A percentile compares a stretch with the other conserved stretches of the same genome.
Evolutionary conservation across 1,140 invertebrate genomes (phyloP).

Genomic region (Grapholita molesta): DNA sequence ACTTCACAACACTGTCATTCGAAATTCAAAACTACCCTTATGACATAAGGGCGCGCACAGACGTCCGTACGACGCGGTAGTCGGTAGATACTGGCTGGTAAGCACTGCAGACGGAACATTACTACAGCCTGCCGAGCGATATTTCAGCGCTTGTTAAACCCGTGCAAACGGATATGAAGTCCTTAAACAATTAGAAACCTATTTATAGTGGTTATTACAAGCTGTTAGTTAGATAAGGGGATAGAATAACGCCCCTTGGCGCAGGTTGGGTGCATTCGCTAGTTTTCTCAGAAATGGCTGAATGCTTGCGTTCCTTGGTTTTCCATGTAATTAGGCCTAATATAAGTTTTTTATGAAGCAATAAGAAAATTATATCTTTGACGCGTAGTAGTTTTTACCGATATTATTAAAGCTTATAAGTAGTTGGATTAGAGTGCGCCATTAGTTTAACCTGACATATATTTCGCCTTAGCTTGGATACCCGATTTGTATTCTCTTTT

Average conservation of each 20-base stretch:
- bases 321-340: background rate
- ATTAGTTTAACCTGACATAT: no score
- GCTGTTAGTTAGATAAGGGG: background rate
- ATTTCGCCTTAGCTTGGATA: no score
- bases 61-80: background rate
- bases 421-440: no score
- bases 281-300: background rate
- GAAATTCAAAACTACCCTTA: background rate
- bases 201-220: background rate
- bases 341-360: no score
- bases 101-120: background rate
- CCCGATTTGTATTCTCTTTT: no score
- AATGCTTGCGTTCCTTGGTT: background rate
- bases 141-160: background rate
- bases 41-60: background rate
- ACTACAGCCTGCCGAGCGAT: background rate
- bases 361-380: no score
- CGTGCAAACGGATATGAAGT: background rate
- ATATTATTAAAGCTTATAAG: no score
- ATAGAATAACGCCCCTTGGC: background rate
- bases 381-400: no score
- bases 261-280: background rate
- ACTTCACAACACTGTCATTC: background rate
- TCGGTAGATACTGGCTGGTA: background rate
- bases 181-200: background rate